These are phyloP conservation scores for Pharmacophagus antenor DNA, from an alignment of 2,888 invertebrate species.

Conservation along the genomic window DNA sequence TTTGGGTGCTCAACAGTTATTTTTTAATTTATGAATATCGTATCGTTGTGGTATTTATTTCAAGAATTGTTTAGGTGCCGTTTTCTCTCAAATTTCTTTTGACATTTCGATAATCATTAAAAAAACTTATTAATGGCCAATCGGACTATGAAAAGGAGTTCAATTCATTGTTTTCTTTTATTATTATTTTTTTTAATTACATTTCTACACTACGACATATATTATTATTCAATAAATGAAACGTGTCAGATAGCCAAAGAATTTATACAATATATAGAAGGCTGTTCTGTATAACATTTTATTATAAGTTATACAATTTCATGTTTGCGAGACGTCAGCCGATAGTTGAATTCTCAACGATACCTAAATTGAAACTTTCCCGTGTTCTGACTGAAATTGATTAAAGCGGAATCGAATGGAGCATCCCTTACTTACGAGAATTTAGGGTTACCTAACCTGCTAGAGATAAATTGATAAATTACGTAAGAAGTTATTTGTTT, in stretches of 20 bases:
- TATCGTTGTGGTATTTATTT: slow-evolving; percentile 45
- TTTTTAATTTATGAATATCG: slow-evolving; percentile 65
- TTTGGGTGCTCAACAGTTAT: slow-evolving; percentile 49
- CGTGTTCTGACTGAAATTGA: slow-evolving; percentile 59
- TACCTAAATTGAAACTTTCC: slow-evolving; percentile 61
- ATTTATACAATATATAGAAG: too few relatives aligned
- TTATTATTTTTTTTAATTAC: too few relatives aligned
- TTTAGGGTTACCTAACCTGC: slow-evolving; percentile 23
- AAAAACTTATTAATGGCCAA: background rate
- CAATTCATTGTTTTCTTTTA: too few relatives aligned
- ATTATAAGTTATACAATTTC: slow-evolving; percentile 23
- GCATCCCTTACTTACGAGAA: slow-evolving; percentile 39
- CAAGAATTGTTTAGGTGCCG: slow-evolving; percentile 17
- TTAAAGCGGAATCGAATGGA: slow-evolving; percentile 52
- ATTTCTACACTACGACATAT: too few relatives aligned
- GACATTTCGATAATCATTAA: background rate
- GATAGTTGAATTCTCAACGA: slow-evolving; percentile 49
- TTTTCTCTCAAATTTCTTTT: background rate
- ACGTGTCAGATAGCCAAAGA: too few relatives aligned
- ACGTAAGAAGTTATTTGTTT: background rate
- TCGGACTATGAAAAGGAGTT: too few relatives aligned
- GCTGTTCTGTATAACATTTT: background rate
- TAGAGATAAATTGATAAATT: background rate
- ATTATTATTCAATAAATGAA: too few relatives aligned
- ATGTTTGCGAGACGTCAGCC: slow-evolving; percentile 38